Conservation (phyloP, 2,888 invertebrate genomes). For the Taenaris catops region DNA sequence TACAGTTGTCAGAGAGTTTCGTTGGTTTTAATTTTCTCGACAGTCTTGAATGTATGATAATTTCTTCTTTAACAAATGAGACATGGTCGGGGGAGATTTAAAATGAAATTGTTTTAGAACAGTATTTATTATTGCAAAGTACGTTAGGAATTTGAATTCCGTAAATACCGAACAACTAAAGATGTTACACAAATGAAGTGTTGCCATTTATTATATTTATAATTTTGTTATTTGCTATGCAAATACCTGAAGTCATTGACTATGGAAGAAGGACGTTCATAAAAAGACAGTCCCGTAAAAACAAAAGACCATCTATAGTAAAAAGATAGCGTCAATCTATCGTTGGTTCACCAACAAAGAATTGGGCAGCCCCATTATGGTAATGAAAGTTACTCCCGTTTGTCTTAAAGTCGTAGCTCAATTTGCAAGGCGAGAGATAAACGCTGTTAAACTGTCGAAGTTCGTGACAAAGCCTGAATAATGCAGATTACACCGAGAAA, state of each 20-base stretch:
- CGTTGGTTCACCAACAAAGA: constrained; percentile 68
- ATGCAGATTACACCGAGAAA: constrained; percentile 79
- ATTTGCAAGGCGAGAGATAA: constrained; percentile 80
- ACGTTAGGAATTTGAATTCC: too few relatives aligned
- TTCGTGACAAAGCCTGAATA: constrained; percentile 80
- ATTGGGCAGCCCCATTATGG: constrained; percentile 75
- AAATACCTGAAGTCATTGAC: not conserved
- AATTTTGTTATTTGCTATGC: not conserved
- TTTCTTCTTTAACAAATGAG: too few relatives aligned
- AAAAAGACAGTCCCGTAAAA: constrained; percentile 11
- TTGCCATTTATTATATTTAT: too few relatives aligned
- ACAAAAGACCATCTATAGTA: constrained; percentile 21
- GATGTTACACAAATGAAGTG: too few relatives aligned
- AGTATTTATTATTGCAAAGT: too few relatives aligned
- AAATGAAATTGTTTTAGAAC: too few relatives aligned
- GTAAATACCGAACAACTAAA: too few relatives aligned
- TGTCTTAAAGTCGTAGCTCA: constrained; percentile 80
- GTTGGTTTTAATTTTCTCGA: too few relatives aligned
- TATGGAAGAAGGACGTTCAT: constrained; percentile 6
- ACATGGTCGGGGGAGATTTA: too few relatives aligned
- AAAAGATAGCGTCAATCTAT: constrained; percentile 55
- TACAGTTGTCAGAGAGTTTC: too few relatives aligned
- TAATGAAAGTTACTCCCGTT: constrained; percentile 79
- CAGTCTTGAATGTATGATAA: too few relatives aligned
- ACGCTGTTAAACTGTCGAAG: constrained; percentile 80